phyloP scores from a whole-genome alignment of 2,797 vertebrate species.

The Coracias cyanogaster region DNA sequence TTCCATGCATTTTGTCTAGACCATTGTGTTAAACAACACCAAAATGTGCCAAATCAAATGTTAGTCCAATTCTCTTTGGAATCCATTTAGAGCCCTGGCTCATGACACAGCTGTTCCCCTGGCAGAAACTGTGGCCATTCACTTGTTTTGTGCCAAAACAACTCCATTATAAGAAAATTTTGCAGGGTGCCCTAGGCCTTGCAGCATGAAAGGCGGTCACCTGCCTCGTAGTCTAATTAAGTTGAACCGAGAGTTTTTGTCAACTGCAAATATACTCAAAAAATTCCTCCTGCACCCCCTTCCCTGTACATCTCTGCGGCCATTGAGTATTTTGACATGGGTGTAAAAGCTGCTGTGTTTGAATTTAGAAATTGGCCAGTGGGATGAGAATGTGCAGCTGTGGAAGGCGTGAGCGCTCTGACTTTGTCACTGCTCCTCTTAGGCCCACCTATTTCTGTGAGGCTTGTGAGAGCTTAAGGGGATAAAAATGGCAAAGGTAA shows the following conservation, averaged over 20 bases:
- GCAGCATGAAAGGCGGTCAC: not conserved
- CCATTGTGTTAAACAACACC: not conserved
- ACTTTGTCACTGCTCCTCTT: constrained; percentile 43
- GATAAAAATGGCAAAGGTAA: constrained; percentile 60
- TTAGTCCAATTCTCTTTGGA: not conserved
- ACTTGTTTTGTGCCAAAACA: not conserved
- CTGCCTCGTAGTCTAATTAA: not conserved
- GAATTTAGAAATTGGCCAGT: constrained; percentile 72
- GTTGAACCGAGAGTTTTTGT: not conserved
- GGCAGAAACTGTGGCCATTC: accelerated
- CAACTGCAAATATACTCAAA: not conserved
- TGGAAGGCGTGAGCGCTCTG: constrained; percentile 3
- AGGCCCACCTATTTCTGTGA: constrained; percentile 66
- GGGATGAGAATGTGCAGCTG: constrained; percentile 75
- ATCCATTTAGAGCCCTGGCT: not conserved
- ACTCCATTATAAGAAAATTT: not conserved
- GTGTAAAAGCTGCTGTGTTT: constrained; percentile 50
- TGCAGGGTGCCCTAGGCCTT: not conserved
- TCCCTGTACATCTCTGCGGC: not conserved
- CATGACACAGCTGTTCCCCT: not conserved
- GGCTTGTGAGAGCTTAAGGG: constrained; percentile 42
- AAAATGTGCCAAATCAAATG: not conserved
- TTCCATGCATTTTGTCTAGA: not conserved
- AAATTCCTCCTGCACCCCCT: not conserved
- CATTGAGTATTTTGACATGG: constrained; percentile 34